Base-by-base conservation (phyloP, 2,888 invertebrate genomes). In the Ophion costatus region DNA sequence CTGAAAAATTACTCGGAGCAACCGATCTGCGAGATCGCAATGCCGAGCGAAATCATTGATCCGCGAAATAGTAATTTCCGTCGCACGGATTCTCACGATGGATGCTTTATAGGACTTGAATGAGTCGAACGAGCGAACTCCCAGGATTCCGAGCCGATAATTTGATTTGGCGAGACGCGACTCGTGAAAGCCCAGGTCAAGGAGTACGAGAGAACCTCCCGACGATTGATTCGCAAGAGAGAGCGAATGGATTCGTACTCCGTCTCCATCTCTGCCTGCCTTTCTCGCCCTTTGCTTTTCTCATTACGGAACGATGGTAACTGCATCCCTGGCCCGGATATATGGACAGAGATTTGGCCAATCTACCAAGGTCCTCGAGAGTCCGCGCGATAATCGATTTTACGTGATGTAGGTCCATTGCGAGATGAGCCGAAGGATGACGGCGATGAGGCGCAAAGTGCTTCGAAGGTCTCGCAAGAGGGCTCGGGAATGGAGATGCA, bases 51-150 rank as follows among this genome's bases (percentile, higher is more conserved):
- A 78, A 42, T 61, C 82, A 78, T 67, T 71, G 67, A 78, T 78
- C 78, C 51, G 38, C 78, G 71, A 73, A 78, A 82, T 59, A 66
- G 82, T 82, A 73, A 82, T 82, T 82, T 82, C 71, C 82, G 73
- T 78, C 67, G 69, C 33, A 38, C n/a, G 66, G 73, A 74, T 69
- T 74, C 73, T 45, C 42, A 59, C 59, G 51, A 17, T 59, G 77
- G 45, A 61, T 70, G 42, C 76, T 57, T 42, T 63, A n/a, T 24
- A n/a, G n/a, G 51, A 45, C 61, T 66, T 71, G 77, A 77, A 73
- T 45, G 66, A 73, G 69, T 63, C 56, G 67, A 74, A 56, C 51
- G 51, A 51, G 51, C n/a, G 74, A 76, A 76, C 63, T 78, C 38
- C 61, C 69, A 78, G 77, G 38, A 64, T 77, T 77, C 73, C 73